A percentile compares a stretch with the other conserved stretches of the same genome.
These are phyloP conservation scores for Zaprionus vittiger DNA, from an alignment of 1,140 invertebrate species.

Conservation along the genomic window DNA sequence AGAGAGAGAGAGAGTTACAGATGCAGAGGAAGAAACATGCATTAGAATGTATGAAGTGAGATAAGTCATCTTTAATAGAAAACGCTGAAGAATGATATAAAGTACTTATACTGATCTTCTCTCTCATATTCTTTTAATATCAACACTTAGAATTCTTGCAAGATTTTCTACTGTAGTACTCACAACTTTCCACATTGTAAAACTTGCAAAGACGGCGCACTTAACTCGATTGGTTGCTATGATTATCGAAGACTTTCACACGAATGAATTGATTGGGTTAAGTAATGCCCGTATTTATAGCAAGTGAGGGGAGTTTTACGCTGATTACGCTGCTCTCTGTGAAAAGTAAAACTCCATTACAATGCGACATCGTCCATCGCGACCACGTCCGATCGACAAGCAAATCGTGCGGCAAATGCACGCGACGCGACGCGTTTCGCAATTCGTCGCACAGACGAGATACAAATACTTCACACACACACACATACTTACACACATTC, in stretches of 20 bases:
- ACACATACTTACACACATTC: not conserved
- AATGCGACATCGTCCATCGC: conserved; percentile 53
- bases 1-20: not conserved
- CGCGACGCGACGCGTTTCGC: conserved; percentile 72
- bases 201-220: not conserved
- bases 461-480: not conserved
- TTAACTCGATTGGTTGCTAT: conserved; percentile 15
- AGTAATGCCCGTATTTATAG: conserved; percentile 62
- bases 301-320: conserved; percentile 44
- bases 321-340: conserved; percentile 23
- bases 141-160: not conserved
- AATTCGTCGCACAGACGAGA: conserved; percentile 38
- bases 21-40: not conserved
- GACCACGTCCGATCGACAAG: conserved; percentile 71
- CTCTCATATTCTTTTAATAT: not conserved
- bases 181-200: conserved; percentile 57
- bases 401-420: conserved; percentile 76
- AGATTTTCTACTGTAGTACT: conserved; percentile 3
- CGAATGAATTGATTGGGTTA: conserved; percentile 69
- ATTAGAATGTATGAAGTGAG: not conserved
- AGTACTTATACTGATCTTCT: not conserved
- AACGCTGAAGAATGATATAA: too few species aligned
- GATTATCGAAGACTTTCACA: conserved; percentile 65
- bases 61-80: too few species aligned
- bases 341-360: conserved; percentile 70